Percentiles rank a stretch among this genome's conserved stretches.
Conservation (phyloP, 2,797 vertebrate species). For the Silurus aristotelis region DNA sequence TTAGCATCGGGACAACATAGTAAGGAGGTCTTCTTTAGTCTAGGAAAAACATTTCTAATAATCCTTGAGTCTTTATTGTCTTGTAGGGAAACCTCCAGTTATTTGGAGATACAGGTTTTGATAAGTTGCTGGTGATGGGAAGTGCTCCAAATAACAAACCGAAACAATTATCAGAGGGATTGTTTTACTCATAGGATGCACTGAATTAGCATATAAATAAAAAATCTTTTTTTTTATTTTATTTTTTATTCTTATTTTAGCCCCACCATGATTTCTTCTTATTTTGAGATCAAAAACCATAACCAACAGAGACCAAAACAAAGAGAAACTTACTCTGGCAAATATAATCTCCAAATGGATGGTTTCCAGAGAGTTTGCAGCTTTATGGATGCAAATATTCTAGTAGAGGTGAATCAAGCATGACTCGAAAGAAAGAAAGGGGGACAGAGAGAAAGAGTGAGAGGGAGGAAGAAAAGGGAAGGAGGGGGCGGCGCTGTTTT, state of each 20-base stretch:
- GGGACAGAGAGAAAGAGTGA: not conserved
- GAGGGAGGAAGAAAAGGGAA: not conserved
- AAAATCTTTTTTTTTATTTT: too few species aligned
- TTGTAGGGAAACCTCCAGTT: conserved; percentile 1
- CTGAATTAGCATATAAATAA: conserved; percentile 56
- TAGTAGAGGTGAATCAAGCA: conserved; percentile 16
- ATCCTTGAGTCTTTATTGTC: not conserved
- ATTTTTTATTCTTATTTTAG: not conserved
- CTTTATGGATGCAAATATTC: conserved; percentile 28
- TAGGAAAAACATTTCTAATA: not conserved
- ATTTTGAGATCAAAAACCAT: not conserved
- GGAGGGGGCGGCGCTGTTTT: not conserved
- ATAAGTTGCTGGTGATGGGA: not conserved
- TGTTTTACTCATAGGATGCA: conserved; percentile 17
- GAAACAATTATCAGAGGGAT: conserved; percentile 25
- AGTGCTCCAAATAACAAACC: conserved; percentile 7
- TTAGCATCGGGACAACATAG: not conserved
- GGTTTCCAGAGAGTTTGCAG: conserved; percentile 19
- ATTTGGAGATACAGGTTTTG: conserved; percentile 5
- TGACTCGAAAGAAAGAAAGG: not conserved
- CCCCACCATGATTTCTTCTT: not conserved
- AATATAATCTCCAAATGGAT: conserved; percentile 4
- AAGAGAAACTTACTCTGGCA: conserved; percentile 16
- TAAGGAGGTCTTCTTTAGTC: not conserved
- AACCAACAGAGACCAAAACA: not conserved